Evolutionary conservation across 2,113 vertebrate species (phyloP), one percentile per base, ranked within the genome.

Genomic region (Dipodomys ordii): DNA sequence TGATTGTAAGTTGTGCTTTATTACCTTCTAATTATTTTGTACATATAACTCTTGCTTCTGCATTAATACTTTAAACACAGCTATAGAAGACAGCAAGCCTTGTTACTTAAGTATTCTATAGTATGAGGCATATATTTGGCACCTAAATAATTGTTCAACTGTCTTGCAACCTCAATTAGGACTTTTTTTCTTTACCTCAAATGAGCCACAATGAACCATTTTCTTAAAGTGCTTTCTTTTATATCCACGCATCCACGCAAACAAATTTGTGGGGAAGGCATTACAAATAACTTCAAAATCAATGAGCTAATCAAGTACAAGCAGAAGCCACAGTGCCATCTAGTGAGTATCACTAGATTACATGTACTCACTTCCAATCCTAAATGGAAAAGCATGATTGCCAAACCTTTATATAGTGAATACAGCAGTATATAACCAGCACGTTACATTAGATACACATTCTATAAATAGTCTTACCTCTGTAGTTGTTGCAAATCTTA

Each of bases 321-420:
- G 82, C 27, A 92, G 30, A 87, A 72, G n/a, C 80, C 81, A 93
- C 78, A 96, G 77, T 87, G 44, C 96, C 96, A 96, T 87, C 95
- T 96, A 95, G 78, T 92, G 96, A 95, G 74, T 57, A 87, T 30
- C 72, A 81, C 25, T 87, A 68, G 23, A 76, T 85, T 83, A 81
- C 15, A 13, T 73, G 39, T 78, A 30, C 62, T 87, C 53, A 91
- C 71, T 93, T 94, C 81, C 9, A 77, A 53, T 72, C 23, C 35
- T 87, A 12, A 46, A 87, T 20, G 15, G 28, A 87, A 94, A n/a
- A 39, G 68, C 16, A 91, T 69, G 81, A 77, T 74, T 49, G 94
- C 95, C 80, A 39, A n/a, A 90, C 77, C 49, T 91, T 91, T 69
- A 84, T 73, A 80, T 68, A 77, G n/a, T 79, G 67, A 89, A 62